Base-by-base conservation (phyloP, 2,113 vertebrate genomes). In the Beaufortia kweichowensis region DNA sequence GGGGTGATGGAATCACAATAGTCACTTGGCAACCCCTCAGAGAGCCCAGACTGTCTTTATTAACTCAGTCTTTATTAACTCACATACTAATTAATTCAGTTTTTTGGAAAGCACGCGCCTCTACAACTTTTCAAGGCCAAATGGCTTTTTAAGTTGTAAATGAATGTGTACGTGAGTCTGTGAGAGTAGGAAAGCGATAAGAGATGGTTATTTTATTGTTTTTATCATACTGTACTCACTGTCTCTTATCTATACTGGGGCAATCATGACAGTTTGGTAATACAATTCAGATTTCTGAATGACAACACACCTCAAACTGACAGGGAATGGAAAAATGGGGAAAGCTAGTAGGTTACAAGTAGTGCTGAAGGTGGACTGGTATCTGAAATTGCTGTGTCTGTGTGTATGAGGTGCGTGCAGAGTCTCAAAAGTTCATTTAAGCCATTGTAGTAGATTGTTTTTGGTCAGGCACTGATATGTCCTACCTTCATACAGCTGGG, bases 1-100 rank as follows among this genome's bases (percentile, higher is more conserved):
- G 72, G 80, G 85, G 88, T 75, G 84, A 84, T 85, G 87, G 86
- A 88, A 91, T 89, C 85, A 90, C 91, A 91, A 91, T 90, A 88
- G 89, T 84, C 85, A 80, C 85, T 89, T 83, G 83, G 70, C 61
- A 50, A 67, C 67, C 73, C n/a, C 63, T 48, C 35, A 66, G 74
- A 66, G 39, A 65, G 23, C 60, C 17, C 21, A 46, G 41, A 17
- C 39, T 65, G 64, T 66, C 29, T 68, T 62, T 78, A 71, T 60
- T 60, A 39, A 73, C 35, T 35, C 2, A 1, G 76, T 65, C 60
- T 82, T 57, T 59, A 72, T 59, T 41, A 59, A 39, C 50, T 39
- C 7, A 53, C 29, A 28, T 72, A 82, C 62, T 69, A 64, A 69
- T 66, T 75, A 79, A 69, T 29, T 63, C 55, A 76, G 84, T 75